Evolutionary conservation across 2,797 vertebrate species (phyloP), one percentile per base, ranked within the genome.

Genomic region (Antennarius maculatus): DNA sequence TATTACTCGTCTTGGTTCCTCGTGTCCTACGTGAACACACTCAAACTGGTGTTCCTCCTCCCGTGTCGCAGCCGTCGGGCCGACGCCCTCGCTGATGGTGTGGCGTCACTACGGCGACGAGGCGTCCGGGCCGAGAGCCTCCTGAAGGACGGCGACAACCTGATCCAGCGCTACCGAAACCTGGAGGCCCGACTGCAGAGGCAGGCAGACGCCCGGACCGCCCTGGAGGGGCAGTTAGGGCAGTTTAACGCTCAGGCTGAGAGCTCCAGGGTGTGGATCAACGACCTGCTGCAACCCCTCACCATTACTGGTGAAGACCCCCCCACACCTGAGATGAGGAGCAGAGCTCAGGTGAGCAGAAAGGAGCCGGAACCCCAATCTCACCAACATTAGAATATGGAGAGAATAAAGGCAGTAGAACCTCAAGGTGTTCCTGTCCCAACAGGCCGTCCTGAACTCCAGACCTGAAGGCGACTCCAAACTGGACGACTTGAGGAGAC

Each of bases 71-170:
- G 96, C 48, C 90, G 90, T 28, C 74, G 77, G 2, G 93, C 92
- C 9, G 92, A 95, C 29, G 79, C 87, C 9, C 81, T 97, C 71
- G 65, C 75, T 50, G 91, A 94, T 57, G 53, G 94, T n/a, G 61
- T 92, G 14, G 85, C 86, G 28, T 94, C 92, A 1, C 85, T 96
- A 50, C 92, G 90, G 69, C 87, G 91, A 45, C 89, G 80, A 72
- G 95, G 95, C 12, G 83, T 97, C 72, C 76, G 91, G 61, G 89
- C 82, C 1, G 93, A 93, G 69, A 78, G 80, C 63, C 82, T 92
- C 23, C 77, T 97, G 63, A 90, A 85, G 68, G 91, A 95, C 61
- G 77, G 92, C 0, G 88, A 86, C 58, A 88, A 78, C 61, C 69
- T 97, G 71, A 64, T 93, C 5, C 92, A 91, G 10, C 92, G 91